Evolutionary conservation across 2,888 invertebrate species (phyloP), one percentile per base, ranked within the genome.

Genomic region (Lasioglossum malachurum): DNA sequence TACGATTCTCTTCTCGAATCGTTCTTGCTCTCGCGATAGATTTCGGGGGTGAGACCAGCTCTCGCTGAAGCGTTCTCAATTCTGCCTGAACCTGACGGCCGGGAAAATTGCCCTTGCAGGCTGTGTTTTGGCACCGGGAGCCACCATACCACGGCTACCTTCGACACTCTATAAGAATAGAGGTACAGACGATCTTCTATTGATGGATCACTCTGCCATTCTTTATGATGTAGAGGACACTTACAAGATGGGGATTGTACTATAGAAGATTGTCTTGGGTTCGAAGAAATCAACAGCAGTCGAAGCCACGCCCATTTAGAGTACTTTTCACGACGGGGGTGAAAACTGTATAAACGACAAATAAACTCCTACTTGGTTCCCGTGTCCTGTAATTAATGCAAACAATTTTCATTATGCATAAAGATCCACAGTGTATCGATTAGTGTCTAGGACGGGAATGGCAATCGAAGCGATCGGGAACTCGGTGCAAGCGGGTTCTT

Each of bases 1-100:
- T 75, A 44, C 73, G 67, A 57, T 74, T 83, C 60, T 41, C 71
- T 41, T 49, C 69, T 53, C 71, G 23, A 38, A 19, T 46, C 69
- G 19, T 67, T 64, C 69, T 78, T 71, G 74, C 38, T 41, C 46
- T 19, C n/a, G 16, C 31, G 60, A 23, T 67, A 23, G 64, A 19
- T 64, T 27, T n/a, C 5, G 38, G 41, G 41, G 71, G 44, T 41
- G 14, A 12, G 10, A n/a, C 14, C 71, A 1, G 7, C 71, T 72
- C n/a, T 16, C 16, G 14, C 19, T 27, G 57, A 75, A 35, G 4
- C 35, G 31, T 69, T 41, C 19, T n/a, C 23, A n/a, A 35, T n/a
- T 44, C 38, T 31, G 69, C 10, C 67, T 69, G 35, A 69, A 69
- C 35, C 31, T 64, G 64, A 16, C 64, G 31, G 27, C 5, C 27